Evolutionary conservation across 2,888 invertebrate species (phyloP), one percentile per base, ranked within the genome.

Genomic region (Cephus pygmeus): DNA sequence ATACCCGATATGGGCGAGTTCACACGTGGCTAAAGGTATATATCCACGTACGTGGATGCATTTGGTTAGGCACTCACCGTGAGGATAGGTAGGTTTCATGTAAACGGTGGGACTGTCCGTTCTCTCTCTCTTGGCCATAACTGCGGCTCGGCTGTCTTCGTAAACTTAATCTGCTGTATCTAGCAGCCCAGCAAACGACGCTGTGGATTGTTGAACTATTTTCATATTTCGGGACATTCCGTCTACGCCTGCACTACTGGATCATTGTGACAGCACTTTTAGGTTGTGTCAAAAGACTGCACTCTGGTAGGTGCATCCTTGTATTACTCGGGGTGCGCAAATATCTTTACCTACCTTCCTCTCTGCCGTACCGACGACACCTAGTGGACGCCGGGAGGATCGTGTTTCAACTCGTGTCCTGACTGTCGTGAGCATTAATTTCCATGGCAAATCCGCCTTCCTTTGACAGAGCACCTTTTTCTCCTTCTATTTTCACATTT

Each of bases 341-440:
- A 71, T 71, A 71, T 71, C 71, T 71, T 34, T 31, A 30, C 56
- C 56, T 2, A 56, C 56, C 23, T 31, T 71, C 31, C 71, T 34
- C 34, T 71, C 31, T 71, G 23, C 31, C 12, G 0, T 30, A 31
- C 33, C 12, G 71, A 23, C 56, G 71, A 9, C 56, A 6, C 34
- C 31, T 3, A 71, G 33, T 34, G 71, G 31, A 11, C 69, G 69
- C 30, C 73, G 75, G 40, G 74, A 78, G 77, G 77, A 76, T 79
- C 79, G 76, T 79, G 77, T 79, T 79, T 79, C 80, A 36, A 75
- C 77, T 80, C 79, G 75, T 78, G 79, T 71, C 79, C 79, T 76
- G 78, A 69, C 78, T 75, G 78, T 79, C 75, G 80, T 73, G 75
- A 79, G 76, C 79, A 80, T 80, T 80, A 80, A 80, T 80, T 80